Percentiles rank a stretch among this genome's conserved stretches.
Evolutionary conservation across 2,888 invertebrate genomes (phyloP).

Genomic region (Dione juno): DNA sequence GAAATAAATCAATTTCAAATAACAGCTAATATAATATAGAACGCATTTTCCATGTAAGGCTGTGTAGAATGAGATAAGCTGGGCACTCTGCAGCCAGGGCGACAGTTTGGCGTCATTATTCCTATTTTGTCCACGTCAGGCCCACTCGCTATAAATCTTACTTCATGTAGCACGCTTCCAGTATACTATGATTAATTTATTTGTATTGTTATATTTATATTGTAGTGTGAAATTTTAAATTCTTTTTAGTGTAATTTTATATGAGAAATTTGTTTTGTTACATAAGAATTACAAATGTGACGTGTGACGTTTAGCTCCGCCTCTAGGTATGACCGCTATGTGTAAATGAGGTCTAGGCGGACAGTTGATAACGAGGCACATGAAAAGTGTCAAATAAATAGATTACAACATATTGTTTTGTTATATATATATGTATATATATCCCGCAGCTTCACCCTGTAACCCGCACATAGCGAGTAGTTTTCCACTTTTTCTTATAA

Average conservation of each 20-base stretch:
- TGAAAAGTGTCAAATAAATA: too few species aligned
- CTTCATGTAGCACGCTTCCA: slow-evolving; percentile 31
- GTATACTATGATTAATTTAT: slow-evolving; percentile 10
- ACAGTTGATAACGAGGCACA: too few species aligned
- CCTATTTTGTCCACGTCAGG: slow-evolving; percentile 39
- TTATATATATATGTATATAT: too few species aligned
- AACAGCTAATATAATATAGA: slow-evolving; percentile 18
- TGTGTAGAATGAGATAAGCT: slow-evolving; percentile 31
- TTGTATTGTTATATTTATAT: not conserved
- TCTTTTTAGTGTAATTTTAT: not conserved
- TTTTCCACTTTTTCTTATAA: too few species aligned
- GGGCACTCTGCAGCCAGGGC: slow-evolving; percentile 23
- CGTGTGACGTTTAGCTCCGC: too few species aligned
- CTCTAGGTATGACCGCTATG: too few species aligned
- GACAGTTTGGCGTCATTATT: slow-evolving; percentile 38
- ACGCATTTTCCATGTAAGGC: slow-evolving; percentile 19
- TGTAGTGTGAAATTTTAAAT: not conserved
- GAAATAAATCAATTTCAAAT: slow-evolving; percentile 14
- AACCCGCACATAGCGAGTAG: too few species aligned
- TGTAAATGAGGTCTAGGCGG: too few species aligned
- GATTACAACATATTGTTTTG: too few species aligned
- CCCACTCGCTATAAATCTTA: slow-evolving; percentile 34
- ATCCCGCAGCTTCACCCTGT: too few species aligned
- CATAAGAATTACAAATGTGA: too few species aligned
- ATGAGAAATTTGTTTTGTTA: too few species aligned